Conservation (phyloP, 2,888 invertebrate genomes). For the Escarpia spicata region DNA sequence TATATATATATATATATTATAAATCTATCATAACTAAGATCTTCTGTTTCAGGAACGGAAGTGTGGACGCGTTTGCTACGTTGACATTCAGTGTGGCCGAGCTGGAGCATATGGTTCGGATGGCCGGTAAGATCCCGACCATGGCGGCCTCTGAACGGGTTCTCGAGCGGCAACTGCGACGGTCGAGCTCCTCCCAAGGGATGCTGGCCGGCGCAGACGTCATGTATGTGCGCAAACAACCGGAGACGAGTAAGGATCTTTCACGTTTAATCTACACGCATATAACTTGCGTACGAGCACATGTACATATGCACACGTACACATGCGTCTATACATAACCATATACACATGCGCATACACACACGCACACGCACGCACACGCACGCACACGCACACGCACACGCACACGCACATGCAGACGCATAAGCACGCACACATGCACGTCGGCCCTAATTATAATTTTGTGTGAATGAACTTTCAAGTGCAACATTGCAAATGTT, state of each 20-base stretch:
- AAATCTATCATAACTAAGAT: too few species aligned
- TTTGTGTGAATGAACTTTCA: too few species aligned
- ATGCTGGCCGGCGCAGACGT: neutral
- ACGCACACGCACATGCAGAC: too few species aligned
- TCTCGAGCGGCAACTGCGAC: neutral
- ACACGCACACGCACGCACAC: too few species aligned
- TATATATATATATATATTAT: too few species aligned
- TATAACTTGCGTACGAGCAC: neutral
- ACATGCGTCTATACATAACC: neutral
- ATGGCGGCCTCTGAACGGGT: neutral
- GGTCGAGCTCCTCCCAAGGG: neutral
- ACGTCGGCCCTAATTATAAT: too few species aligned
- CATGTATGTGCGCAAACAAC: neutral
- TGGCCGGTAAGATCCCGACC: neutral
- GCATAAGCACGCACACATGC: too few species aligned
- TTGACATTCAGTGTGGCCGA: neutral
- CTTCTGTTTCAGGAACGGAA: neutral
- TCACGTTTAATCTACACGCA: neutral
- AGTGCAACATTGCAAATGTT: too few species aligned
- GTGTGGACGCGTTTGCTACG: neutral
- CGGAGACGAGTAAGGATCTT: neutral
- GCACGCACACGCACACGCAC: too few species aligned
- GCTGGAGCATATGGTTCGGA: neutral
- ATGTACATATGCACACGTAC: neutral
- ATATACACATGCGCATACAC: neutral